phyloP scores from a whole-genome alignment of 2,797 vertebrate genomes.

The Iguana delicatissima region DNA sequence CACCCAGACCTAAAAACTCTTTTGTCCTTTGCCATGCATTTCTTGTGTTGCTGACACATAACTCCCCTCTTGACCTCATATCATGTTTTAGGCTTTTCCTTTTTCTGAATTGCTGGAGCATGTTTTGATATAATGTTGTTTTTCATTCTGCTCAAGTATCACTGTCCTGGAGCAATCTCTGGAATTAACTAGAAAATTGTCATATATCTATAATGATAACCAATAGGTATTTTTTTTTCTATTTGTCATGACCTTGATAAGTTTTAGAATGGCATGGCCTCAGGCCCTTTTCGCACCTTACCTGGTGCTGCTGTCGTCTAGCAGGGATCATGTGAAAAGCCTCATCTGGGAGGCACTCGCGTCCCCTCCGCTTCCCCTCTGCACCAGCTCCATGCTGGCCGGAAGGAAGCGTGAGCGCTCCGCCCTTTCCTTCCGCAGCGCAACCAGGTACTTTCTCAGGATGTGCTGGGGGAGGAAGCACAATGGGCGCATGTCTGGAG shows the following conservation, averaged over 20 bases:
- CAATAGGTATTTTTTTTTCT: not conserved
- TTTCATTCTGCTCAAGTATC: not conserved
- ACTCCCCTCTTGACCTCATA: not conserved
- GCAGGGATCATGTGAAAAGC: no score
- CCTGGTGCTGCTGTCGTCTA: no score
- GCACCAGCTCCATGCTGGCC: no score
- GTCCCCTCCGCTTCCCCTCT: no score
- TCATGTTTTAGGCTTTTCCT: not conserved
- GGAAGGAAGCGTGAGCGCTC: no score
- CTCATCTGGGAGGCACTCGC: no score
- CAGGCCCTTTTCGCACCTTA: no score
- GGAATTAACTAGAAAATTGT: not conserved
- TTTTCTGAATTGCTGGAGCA: not conserved
- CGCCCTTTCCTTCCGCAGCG: no score
- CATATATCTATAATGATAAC: not conserved
- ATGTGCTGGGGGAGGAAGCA: no score
- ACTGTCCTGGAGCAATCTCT: not conserved
- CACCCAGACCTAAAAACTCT: not conserved
- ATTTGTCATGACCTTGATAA: not conserved
- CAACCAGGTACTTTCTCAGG: no score
- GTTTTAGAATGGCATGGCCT: not conserved
- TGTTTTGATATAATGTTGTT: not conserved
- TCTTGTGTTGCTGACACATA: not conserved
- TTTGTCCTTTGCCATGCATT: not conserved
- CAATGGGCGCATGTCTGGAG: no score